Conservation (phyloP, 2,113 vertebrate species). For the Carlito syrichta region DNA sequence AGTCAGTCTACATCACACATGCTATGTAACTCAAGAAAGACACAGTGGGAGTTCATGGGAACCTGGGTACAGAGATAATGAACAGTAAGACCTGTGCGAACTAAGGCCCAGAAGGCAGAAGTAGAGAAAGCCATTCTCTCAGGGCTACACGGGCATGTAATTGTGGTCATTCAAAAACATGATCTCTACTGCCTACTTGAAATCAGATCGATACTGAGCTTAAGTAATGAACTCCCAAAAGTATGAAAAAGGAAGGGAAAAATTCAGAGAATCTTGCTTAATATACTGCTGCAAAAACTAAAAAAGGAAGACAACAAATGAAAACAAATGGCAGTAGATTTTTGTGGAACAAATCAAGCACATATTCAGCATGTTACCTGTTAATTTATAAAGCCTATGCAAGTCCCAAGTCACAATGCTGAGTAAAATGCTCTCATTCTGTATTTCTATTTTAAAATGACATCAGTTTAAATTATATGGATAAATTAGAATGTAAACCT, state of each 20-base stretch:
- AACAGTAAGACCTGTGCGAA: neutral
- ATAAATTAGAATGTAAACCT: neutral
- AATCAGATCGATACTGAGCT: neutral
- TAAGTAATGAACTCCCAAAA: neutral
- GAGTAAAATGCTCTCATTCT: neutral
- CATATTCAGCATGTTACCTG: neutral
- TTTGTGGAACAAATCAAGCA: neutral
- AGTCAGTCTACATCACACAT: neutral
- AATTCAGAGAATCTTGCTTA: neutral
- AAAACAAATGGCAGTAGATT: neutral
- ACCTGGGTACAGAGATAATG: neutral
- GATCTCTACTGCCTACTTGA: neutral
- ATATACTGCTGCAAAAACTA: neutral
- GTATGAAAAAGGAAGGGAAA: neutral
- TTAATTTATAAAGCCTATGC: neutral
- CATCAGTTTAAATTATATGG: neutral
- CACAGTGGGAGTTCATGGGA: too few species aligned
- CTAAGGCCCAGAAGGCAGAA: neutral
- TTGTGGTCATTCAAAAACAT: neutral
- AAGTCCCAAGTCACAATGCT: neutral
- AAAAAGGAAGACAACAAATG: neutral
- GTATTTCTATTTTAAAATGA: neutral
- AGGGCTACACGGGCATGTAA: neutral
- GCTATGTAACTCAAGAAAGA: neutral
- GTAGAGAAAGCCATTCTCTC: neutral